These are phyloP conservation scores for Isurus oxyrinchus DNA, from an alignment of 2,113 vertebrate species.

Conservation along the genomic window DNA sequence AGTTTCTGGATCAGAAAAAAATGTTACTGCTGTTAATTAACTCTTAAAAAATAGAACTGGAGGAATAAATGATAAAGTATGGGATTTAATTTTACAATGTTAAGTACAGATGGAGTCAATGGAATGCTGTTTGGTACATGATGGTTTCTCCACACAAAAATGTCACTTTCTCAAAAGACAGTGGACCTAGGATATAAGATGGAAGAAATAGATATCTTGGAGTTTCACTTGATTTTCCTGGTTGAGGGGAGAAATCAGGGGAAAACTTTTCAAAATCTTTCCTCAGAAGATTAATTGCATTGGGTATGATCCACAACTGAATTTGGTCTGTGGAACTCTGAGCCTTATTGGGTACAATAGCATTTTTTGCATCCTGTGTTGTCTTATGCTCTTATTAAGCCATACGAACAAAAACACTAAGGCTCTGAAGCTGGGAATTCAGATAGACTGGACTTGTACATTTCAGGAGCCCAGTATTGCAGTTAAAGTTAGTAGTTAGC, in stretches of 20 bases:
- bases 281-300: not conserved
- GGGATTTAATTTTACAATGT: not conserved
- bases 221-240: not conserved
- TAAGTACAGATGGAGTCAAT: not conserved
- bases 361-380: not conserved
- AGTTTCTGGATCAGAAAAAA: not conserved
- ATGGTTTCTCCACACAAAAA: not conserved
- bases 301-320: not conserved
- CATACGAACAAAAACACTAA: not conserved
- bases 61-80: not conserved
- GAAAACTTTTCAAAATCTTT: not conserved
- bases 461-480: not conserved
- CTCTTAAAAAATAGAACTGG: not conserved
- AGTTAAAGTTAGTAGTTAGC: not conserved
- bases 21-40: slow-evolving; percentile 16
- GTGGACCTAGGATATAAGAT: not conserved
- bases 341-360: not conserved
- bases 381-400: not conserved
- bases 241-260: not conserved
- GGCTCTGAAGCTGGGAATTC: not conserved
- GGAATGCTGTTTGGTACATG: not conserved
- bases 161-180: not conserved
- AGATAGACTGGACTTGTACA: not conserved
- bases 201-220: not conserved
- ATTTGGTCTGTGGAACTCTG: not conserved